Evolutionary conservation across 2,888 invertebrate genomes (phyloP).

Genomic region (Erebia aethiops): DNA sequence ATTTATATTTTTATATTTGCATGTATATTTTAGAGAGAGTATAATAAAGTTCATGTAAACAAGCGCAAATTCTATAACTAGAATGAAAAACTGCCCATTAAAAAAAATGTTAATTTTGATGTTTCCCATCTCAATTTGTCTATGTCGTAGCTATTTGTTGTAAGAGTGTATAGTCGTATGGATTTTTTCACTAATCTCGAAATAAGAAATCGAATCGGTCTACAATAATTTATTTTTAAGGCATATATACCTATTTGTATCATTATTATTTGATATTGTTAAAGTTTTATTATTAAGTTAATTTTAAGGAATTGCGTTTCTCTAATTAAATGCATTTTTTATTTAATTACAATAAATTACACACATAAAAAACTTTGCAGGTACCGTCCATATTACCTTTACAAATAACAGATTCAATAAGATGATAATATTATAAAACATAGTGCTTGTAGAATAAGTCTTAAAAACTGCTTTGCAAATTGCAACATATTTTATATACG

Average conservation of each 20-base stretch:
- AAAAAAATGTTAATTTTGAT: neutral
- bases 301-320: slow-evolving; percentile 42
- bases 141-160: slow-evolving; percentile 18
- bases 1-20: too few species aligned
- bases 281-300: slow-evolving; percentile 48
- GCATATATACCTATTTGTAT: slow-evolving; percentile 44
- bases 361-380: slow-evolving; percentile 53
- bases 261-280: slow-evolving; percentile 33
- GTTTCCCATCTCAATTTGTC: slow-evolving; percentile 29
- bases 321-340: slow-evolving; percentile 54
- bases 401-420: slow-evolving; percentile 15
- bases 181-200: neutral
- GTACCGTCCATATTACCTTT: slow-evolving; percentile 62
- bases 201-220: neutral
- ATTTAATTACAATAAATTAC: slow-evolving; percentile 29
- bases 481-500: slow-evolving; percentile 30
- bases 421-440: slow-evolving; percentile 10
- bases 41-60: too few species aligned
- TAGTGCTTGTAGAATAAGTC: slow-evolving; percentile 20
- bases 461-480: slow-evolving; percentile 28
- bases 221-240: slow-evolving; percentile 26
- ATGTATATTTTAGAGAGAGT: too few species aligned
- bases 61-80: neutral
- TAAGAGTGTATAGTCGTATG: neutral
- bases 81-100: neutral